These are phyloP conservation scores for Oreochromis tanganicae DNA, from an alignment of 2,113 vertebrate genomes.

Conservation along the genomic window DNA sequence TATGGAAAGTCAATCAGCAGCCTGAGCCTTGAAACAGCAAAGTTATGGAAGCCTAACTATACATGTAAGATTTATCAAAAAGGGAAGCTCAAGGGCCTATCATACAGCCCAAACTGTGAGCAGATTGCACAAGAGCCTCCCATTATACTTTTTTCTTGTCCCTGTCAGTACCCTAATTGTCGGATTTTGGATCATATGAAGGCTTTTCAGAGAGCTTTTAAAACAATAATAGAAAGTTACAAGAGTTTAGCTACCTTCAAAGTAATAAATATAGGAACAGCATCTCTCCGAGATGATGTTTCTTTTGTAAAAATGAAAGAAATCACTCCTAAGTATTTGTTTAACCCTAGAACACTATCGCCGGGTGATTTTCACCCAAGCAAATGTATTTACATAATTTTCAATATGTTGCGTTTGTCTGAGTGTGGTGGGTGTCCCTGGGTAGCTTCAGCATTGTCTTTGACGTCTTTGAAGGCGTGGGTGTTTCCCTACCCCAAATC, in stretches of 20 bases:
- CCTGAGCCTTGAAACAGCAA: neutral
- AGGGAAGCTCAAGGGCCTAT: neutral
- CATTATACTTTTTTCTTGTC: neutral
- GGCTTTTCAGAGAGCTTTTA: neutral
- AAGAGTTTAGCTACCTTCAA: neutral
- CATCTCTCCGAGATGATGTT: neutral
- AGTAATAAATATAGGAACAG: neutral
- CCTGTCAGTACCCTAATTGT: neutral
- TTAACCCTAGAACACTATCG: neutral
- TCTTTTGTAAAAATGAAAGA: neutral
- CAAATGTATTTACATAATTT: too few relatives aligned
- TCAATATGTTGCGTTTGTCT: too few relatives aligned
- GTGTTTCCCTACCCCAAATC: too few relatives aligned
- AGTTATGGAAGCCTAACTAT: neutral
- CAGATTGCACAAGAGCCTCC: neutral
- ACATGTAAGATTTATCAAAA: neutral
- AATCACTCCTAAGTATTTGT: neutral
- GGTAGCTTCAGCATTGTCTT: too few relatives aligned
- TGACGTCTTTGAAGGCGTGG: too few relatives aligned
- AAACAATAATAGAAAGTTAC: neutral
- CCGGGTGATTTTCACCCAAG: too few relatives aligned
- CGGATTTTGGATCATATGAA: neutral
- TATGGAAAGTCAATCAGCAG: neutral
- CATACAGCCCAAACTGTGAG: neutral
- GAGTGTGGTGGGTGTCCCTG: too few relatives aligned